Evolutionary conservation across 1,140 invertebrate genomes (phyloP), one percentile per base, ranked within the genome.

Genomic region (Polypedilum vanderplanki): DNA sequence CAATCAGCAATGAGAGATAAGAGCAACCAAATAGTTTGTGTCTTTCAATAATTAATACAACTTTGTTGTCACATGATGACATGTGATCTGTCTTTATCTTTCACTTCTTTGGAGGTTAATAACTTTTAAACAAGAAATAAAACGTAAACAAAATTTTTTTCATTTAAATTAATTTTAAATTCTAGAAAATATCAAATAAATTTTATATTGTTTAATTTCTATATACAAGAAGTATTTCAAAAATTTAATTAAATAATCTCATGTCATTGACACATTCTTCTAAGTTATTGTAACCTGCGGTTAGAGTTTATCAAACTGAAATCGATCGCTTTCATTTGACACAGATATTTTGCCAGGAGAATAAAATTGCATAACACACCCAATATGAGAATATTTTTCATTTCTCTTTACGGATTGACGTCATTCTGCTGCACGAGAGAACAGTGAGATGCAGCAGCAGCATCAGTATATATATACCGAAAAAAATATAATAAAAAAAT

Each of bases 401-500:
- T 15, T 46, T 2, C 46, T 57, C 46, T 57, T 15, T 57, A n/a
- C n/a, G n/a, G 15, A 57, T 57, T 57, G 46, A 57, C 46, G 46
- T 57, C 46, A 57, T 12, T 15, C 4, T 12, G 46, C 12, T 46
- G 41, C 15, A 46, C 41, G 10, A 41, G 5, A 41, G 41, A 12
- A 15, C 46, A 57, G 46, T 57, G 46, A 12, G 15, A 57, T 57
- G 46, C 46, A 57, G 46, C 24, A 33, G 24, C 24, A 33, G 24
- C 1, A 33, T 1, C 24, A 33, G 24, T 33, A 33, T 5, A 33
- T 33, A 33, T 33, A 33, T 33, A 33, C 24, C 24, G 24, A 57
- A 46, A 46, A 46, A 46, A 46, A 46, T 12, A 46, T 46, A 46
- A 46, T 12, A 46, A 57, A 57, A 57, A 57, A 57, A 57, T 57